Evolutionary conservation across 2,888 invertebrate species (phyloP), one percentile per base, ranked within the genome.

Genomic region (Platyscelio sp.): DNA sequence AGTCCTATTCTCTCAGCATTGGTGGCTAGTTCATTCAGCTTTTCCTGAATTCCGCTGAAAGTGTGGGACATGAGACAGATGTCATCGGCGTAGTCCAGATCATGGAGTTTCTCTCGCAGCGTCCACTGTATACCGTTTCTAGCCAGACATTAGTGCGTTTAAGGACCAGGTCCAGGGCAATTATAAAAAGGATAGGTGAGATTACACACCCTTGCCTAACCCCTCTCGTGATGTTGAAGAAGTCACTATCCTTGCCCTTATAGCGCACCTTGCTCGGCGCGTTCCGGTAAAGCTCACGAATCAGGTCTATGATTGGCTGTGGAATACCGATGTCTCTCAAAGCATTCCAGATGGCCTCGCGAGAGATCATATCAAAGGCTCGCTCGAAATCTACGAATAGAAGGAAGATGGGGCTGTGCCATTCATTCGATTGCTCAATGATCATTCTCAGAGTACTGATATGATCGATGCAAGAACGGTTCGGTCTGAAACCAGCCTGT

Each of bases 21-120:
- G 26, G 46, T 26, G 22, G 22, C 22, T 5, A 74, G 49, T 51
- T 15, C 51, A 61, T 74, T 38, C 49, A 74, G 51, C 33, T 61
- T 49, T 18, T 38, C 33, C 51, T 61, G 61, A 18, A 61, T 74
- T n/a, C 71, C 71, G 49, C 15, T 15, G 75, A 75, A 43, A 15
- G 40, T 40, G 11, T 63, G 54, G 0, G 29, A 65, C 61, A 74
- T 33, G 20, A 61, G 26, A 24, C 26, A 56, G 26, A 71, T 58
- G 26, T 71, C 26, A 29, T 58, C 27, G n/a, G 18, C 29, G 18
- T 29, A 58, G 26, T 54, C 54, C 3, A 26, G 54, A 15, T 54
- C 54, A 6, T 54, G 54, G 13, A 54, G 54, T 54, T 54, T 54
- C 4, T 54, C 54, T 3, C 3, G 24, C 26, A 54, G 26, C 24